phyloP scores from a whole-genome alignment of 2,797 vertebrate species.

The Halcyon badia region DNA sequence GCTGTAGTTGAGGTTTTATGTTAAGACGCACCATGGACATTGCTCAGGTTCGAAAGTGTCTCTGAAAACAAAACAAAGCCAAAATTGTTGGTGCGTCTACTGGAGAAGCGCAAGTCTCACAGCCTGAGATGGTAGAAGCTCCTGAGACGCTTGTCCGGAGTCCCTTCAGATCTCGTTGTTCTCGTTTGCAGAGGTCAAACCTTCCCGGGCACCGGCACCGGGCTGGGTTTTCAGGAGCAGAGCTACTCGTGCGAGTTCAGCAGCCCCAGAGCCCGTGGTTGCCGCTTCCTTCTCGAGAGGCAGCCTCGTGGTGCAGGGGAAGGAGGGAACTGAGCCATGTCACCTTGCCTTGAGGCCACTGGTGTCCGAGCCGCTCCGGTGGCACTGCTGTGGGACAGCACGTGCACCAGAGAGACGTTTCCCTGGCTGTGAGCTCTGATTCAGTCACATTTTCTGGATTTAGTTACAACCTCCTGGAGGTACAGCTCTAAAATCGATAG shows the following conservation, averaged over 20 bases:
- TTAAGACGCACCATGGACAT: accelerated
- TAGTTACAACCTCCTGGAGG: accelerated
- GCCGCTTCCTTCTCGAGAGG: neutral
- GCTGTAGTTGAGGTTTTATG: accelerated
- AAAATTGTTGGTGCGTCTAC: neutral
- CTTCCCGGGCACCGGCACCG: too few species aligned
- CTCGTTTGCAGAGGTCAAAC: neutral
- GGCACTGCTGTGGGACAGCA: neutral
- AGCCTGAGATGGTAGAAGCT: accelerated
- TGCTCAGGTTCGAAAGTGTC: accelerated
- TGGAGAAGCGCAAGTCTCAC: accelerated
- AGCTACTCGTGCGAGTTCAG: accelerated
- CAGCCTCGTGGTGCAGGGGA: neutral
- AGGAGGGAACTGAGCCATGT: too few species aligned
- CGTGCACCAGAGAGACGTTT: accelerated
- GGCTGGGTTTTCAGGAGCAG: neutral
- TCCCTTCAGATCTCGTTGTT: accelerated
- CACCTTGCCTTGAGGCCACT: too few species aligned
- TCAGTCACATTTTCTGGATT: accelerated
- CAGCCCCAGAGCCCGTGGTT: accelerated
- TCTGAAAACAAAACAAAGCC: neutral
- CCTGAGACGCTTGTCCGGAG: neutral
- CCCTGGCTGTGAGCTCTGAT: accelerated
- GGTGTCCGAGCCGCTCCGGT: too few species aligned
- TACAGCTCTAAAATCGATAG: neutral